phyloP scores from a whole-genome alignment of 2,113 vertebrate genomes.

The Melanerpes formicivorus region DNA sequence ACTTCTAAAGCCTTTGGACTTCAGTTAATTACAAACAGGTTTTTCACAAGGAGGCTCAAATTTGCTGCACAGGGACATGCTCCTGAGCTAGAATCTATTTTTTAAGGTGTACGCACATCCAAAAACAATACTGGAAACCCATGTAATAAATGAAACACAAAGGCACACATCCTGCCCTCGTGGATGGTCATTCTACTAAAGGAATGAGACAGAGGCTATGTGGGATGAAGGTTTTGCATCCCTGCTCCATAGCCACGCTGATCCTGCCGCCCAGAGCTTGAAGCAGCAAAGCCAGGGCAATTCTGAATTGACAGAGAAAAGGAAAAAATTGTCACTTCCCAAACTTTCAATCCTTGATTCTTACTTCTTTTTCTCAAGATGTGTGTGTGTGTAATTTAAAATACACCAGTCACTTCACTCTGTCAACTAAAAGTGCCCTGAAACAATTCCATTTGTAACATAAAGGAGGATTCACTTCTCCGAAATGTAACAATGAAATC shows the following conservation, averaged over 20 bases:
- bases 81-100: neutral
- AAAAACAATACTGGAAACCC: neutral
- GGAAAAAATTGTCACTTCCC: neutral
- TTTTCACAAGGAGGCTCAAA: neutral
- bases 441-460: accelerated
- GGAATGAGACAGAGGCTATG: accelerated
- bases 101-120: neutral
- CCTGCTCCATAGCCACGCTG: neutral
- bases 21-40: neutral
- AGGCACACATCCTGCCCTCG: neutral
- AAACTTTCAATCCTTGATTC: neutral
- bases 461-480: neutral
- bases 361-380: neutral
- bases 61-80: accelerated
- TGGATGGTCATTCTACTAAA: neutral
- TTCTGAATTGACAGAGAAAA: neutral
- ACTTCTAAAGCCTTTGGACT: neutral
- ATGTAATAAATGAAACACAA: neutral
- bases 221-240: accelerated
- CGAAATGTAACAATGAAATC: neutral
- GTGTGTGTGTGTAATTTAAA: neutral
- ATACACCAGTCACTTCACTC: neutral
- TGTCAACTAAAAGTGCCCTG: neutral
- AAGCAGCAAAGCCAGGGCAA: neutral
- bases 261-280: neutral